These are phyloP conservation scores for Oncorhynchus clarkii DNA, from an alignment of 2,113 vertebrate species.

Conservation along the genomic window DNA sequence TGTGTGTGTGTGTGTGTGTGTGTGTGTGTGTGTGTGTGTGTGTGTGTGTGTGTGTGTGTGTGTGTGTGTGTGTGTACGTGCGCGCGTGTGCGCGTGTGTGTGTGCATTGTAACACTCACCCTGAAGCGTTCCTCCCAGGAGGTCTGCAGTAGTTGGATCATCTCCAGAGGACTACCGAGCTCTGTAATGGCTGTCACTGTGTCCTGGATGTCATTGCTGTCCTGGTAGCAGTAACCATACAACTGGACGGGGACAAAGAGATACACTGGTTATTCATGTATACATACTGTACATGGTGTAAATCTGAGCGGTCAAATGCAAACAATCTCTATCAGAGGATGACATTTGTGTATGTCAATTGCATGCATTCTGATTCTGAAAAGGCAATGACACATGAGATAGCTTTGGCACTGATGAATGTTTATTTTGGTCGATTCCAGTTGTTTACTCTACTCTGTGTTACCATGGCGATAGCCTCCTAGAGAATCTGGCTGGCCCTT, in stretches of 20 bases:
- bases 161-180: slow-evolving; percentile 85
- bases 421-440: not conserved
- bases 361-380: not conserved
- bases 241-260: slow-evolving; percentile 68
- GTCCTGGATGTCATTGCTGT: slow-evolving; percentile 83
- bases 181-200: slow-evolving; percentile 90
- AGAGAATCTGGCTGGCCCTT: slow-evolving; percentile 26
- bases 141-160: slow-evolving; percentile 89
- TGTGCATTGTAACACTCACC: slow-evolving; percentile 66
- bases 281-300: not conserved
- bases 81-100: not conserved
- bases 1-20: no score
- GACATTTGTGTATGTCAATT: not conserved
- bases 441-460: not conserved
- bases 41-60: no score
- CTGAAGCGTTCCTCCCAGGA: slow-evolving; percentile 90
- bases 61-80: no score
- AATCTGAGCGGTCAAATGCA: not conserved
- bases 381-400: slow-evolving; percentile 1
- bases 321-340: not conserved
- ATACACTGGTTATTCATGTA: not conserved
- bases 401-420: not conserved
- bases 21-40: no score
- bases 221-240: slow-evolving; percentile 88
- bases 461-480: not conserved